These are phyloP conservation scores for Stigmatopora argus DNA, from an alignment of 2,113 vertebrate genomes.

Conservation along the genomic window DNA sequence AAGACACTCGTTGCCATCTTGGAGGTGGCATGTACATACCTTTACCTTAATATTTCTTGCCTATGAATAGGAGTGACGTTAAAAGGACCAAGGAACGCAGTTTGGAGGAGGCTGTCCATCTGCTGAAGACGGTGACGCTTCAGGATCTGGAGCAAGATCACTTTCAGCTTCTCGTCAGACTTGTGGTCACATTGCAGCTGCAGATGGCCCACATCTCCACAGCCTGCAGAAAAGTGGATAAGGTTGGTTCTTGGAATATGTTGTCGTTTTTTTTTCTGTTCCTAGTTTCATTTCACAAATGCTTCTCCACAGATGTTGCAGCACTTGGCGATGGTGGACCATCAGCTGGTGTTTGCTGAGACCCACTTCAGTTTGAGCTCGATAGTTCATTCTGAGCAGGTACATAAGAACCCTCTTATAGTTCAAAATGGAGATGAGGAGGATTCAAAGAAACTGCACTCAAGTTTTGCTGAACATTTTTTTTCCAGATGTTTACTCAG, in stretches of 20 bases:
- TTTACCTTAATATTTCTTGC: not conserved
- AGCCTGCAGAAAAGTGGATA: constrained; percentile 79
- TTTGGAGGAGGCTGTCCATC: constrained; percentile 75
- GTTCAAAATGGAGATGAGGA: not conserved
- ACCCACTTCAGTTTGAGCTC: constrained; percentile 44
- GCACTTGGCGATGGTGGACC: constrained; percentile 53
- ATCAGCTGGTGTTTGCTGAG: constrained; percentile 57
- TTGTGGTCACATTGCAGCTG: constrained; percentile 76
- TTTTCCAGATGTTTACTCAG: constrained; percentile 57
- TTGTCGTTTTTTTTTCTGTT: not conserved
- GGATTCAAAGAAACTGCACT: not conserved
- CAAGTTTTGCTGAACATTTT: not conserved
- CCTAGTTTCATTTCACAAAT: not conserved
- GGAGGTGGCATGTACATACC: not conserved
- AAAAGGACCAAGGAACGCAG: constrained; percentile 76
- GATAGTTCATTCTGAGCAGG: constrained; percentile 53
- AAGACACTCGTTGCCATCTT: not conserved
- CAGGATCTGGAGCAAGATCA: constrained; percentile 30
- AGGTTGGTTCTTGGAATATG: constrained; percentile 58
- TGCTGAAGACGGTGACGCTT: constrained; percentile 60
- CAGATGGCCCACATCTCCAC: constrained; percentile 69
- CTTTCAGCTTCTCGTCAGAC: constrained; percentile 62
- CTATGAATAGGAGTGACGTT: constrained; percentile 58
- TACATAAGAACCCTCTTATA: constrained; percentile 20
- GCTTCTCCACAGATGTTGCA: constrained; percentile 63